A percentile compares a stretch with the other conserved stretches of the same genome.
These are phyloP conservation scores for Corythornis madagascariensis DNA, from an alignment of 2,113 vertebrate genomes.

Conservation along the genomic window DNA sequence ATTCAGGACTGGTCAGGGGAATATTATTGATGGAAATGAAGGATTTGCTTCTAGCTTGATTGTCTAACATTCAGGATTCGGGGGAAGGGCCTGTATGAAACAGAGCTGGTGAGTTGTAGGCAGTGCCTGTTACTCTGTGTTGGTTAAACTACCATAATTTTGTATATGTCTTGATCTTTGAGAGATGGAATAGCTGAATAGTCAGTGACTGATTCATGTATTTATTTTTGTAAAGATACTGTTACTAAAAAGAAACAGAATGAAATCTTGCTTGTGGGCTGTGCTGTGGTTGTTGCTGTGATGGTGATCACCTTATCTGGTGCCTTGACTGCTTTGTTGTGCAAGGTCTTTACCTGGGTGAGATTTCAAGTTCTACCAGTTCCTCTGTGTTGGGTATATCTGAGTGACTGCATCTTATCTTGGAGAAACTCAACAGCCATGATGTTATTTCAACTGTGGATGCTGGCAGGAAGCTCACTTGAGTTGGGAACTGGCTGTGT, in stretches of 20 bases:
- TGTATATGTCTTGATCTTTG: not conserved
- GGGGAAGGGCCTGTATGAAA: slow-evolving; percentile 50
- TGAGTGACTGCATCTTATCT: not conserved
- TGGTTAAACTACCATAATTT: not conserved
- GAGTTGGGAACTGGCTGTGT: not conserved
- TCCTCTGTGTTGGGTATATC: not conserved
- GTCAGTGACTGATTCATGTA: not conserved
- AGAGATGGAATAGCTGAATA: not conserved
- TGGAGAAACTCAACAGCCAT: not conserved
- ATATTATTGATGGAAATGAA: slow-evolving; percentile 64
- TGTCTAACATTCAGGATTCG: slow-evolving; percentile 34
- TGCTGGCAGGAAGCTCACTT: not conserved
- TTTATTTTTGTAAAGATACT: not conserved
- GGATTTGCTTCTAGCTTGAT: slow-evolving; percentile 48
- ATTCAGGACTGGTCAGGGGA: slow-evolving; percentile 58
- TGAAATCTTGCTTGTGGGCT: not conserved
- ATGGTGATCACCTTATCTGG: not conserved
- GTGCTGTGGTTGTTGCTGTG: not conserved
- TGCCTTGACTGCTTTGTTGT: not conserved
- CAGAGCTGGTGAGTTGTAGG: not conserved
- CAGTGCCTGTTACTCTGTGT: not conserved
- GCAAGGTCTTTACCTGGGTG: slow-evolving; percentile 9
- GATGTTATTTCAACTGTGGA: not conserved
- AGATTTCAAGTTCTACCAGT: slow-evolving; percentile 50
- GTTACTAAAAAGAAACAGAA: not conserved